Conservation (phyloP, 2,888 invertebrate genomes). For the Bruchidius siliquastri region DNA sequence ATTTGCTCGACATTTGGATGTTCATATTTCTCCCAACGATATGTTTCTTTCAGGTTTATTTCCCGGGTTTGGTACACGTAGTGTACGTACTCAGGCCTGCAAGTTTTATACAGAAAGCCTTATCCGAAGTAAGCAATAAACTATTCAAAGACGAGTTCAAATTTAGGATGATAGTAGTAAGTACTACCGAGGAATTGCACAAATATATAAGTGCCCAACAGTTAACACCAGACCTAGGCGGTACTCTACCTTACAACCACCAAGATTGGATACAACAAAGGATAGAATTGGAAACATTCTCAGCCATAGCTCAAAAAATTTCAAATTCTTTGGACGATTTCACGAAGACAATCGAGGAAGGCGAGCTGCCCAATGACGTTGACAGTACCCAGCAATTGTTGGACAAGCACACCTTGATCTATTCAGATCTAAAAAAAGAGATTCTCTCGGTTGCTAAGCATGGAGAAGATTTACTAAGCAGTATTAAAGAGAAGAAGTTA, state of each 20-base stretch:
- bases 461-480: slow-evolving; percentile 79
- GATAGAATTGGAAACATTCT: slow-evolving; percentile 94
- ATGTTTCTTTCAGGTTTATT: slow-evolving; percentile 69
- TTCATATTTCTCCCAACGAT: no score
- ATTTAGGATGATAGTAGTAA: slow-evolving; percentile 84
- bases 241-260: slow-evolving; percentile 84
- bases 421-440: slow-evolving; percentile 74
- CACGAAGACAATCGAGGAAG: slow-evolving; percentile 83
- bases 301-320: slow-evolving; percentile 84
- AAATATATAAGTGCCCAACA: slow-evolving; percentile 80
- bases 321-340: slow-evolving; percentile 82
- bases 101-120: slow-evolving; percentile 92
- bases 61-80: slow-evolving; percentile 87
- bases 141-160: slow-evolving; percentile 88
- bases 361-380: slow-evolving; percentile 92
- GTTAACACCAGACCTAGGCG: slow-evolving; percentile 85
- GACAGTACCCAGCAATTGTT: slow-evolving; percentile 83
- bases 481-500: slow-evolving; percentile 58
- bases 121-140: slow-evolving; percentile 91
- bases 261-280: slow-evolving; percentile 96
- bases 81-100: slow-evolving; percentile 92
- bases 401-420: slow-evolving; percentile 72
- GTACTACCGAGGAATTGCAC: slow-evolving; percentile 78
- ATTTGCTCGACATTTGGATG: no score
- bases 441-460: slow-evolving; percentile 81